A percentile compares a stretch with the other conserved stretches of the same genome.
Evolutionary conservation across 2,797 vertebrate genomes (phyloP).

Genomic region (Euphonia xanthogaster): DNA sequence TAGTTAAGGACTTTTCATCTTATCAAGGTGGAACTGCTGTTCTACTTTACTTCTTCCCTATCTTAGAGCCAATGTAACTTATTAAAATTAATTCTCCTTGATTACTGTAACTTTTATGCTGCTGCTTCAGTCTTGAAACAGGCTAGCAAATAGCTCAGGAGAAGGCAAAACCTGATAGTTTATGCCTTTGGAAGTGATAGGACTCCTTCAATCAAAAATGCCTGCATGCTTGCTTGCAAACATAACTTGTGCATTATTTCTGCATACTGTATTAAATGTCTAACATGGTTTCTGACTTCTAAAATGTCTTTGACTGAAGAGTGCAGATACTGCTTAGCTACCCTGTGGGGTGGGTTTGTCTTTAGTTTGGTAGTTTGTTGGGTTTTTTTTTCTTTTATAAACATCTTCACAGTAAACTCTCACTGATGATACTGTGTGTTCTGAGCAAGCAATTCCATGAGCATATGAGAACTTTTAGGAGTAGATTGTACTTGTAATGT

Average conservation of each 20-base stretch:
- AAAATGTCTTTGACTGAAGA: not conserved
- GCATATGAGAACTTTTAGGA: not conserved
- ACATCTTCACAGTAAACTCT: not conserved
- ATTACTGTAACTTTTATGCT: not conserved
- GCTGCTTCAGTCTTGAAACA: not conserved
- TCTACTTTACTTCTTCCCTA: not conserved
- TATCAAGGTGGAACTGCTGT: not conserved
- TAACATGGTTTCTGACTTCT: not conserved
- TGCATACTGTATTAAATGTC: not conserved
- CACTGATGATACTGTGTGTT: not conserved
- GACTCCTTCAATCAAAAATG: not conserved
- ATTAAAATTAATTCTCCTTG: not conserved
- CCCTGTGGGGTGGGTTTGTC: accelerated
- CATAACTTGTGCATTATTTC: accelerated
- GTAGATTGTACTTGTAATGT: not conserved
- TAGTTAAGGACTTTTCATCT: not conserved
- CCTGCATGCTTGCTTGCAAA: not conserved
- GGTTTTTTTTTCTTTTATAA: not conserved
- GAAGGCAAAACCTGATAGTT: not conserved
- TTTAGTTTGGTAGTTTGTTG: not conserved
- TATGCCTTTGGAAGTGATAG: not conserved
- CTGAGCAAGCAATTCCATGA: not conserved
- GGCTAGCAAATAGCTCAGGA: not conserved
- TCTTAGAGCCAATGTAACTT: not conserved
- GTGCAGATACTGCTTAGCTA: not conserved